Base-by-base conservation (phyloP, 1,140 invertebrate genomes). In the Venustaconcha ellipsiformis region DNA sequence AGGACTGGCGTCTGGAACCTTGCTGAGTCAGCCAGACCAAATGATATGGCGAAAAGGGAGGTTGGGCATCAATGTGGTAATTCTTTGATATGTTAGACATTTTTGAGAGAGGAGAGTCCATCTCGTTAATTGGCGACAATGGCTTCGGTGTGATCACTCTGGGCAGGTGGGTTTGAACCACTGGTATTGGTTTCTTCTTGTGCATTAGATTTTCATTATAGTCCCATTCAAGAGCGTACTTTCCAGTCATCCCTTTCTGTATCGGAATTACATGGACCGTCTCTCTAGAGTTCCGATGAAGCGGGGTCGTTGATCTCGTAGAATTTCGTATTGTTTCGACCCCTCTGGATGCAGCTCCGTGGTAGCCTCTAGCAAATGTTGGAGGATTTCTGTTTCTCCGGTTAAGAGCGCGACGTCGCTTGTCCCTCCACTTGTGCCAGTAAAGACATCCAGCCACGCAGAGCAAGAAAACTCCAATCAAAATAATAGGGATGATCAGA, bases 401-500 rank as follows among this genome's bases (percentile, higher is more conserved):
- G 20, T 23, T 48, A 15, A 76, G 57, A n/a, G 70, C 60, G 26
- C 66, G 30, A 20, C 57, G 70, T 63, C 73, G 20, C 26, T 72
- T 70, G 64, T 75, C 78, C 63, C 78, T 57, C 72, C 78, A 79
- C 57, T 75, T 79, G 65, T 78, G 72, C 77, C 77, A 78, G 67
- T 70, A 79, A 12, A 79, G 64, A 72, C 73, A 79, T 8, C 71
- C 18, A 1, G 65, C 73, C 8, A 79, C 78, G 37, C 78, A 60
- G 13, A 69, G 14, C 62, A 78, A 60, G 60, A 78, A 78, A 20
- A 78, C 55, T 1, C 72, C 71, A n/a, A 78, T 74, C 67, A 78
- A 60, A 4, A 74, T 62, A 48, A 78, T 78, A n/a, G 77, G 77
- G 48, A 78, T 70, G 17, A 78, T 74, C 14, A 78, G 63, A 8